Base-by-base conservation (phyloP, 2,113 vertebrate species). In the Solea senegalensis region DNA sequence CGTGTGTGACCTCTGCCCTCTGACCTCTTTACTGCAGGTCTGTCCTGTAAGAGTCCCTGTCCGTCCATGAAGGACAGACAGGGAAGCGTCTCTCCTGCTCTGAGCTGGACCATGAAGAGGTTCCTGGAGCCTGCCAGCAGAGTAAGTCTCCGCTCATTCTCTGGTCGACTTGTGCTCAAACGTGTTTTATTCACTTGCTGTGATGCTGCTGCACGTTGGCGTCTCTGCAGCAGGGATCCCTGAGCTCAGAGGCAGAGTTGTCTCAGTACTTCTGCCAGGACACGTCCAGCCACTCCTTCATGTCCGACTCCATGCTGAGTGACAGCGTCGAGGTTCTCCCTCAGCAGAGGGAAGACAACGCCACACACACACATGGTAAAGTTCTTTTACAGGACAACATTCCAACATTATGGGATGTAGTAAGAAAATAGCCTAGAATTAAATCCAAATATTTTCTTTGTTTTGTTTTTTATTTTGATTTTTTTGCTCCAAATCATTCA, bases 251-350 rank as follows among this genome's bases (percentile, higher is more conserved):
- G 83, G 69, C 91, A 0, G 97, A 98, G 46, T 90, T 98, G 51
- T 95, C 96, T 46, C 96, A 97, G 65, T 97, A 95, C 90, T 96
- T 97, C 72, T 86, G 89, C 0, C 94, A 94, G 0, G 93, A 98
- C 0, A 27, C 83, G 15, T 82, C 90, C 0, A 92, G 91, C 72
- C 92, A 94, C n/a, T 83, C 95, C 2, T 90, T 91, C 0, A 89
- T 92, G 52, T 82, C 96, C 1, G 95, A 96, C 49, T 88, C 93
- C 15, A 50, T 83, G 39, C 84, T 88, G 40, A 89, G 85, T 0
- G 83, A 94, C n/a, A 88, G 93, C 0, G 94, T 96, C 1, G 94
- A 95, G n/a, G 91, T 84, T 16, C 88, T 88, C 14, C 91, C 92
- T 2, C 93, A 89, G 74, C 94, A 90, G 80, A 94, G 91, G 10